Base-by-base conservation (phyloP, 2,113 vertebrate genomes). In the Xenotilapia leptura region DNA sequence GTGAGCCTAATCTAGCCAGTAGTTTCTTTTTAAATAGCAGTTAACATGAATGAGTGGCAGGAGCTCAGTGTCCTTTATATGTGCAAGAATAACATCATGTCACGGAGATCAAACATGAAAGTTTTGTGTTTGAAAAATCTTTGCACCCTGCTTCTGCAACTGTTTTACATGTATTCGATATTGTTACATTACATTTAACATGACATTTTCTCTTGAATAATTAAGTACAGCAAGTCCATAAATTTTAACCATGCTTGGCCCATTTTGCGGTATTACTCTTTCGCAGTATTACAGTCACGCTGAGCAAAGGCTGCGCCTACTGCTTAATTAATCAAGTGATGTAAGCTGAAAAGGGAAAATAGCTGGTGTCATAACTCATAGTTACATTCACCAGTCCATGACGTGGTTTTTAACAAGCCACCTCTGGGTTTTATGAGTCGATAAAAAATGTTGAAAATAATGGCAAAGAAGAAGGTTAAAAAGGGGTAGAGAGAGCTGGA, bases 151-250 rank as follows among this genome's bases (percentile, higher is more conserved):
- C 79, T 4, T 83, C 86, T 42, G 60, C 42, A 88, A 90, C 91
- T 86, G 82, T 84, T 89, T 79, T 47, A 89, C 12, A 42, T 80
- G 87, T 82, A 19, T 91, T 92, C 75, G 88, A 91, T 88, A 89
- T 47, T 86, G 89, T 85, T 83, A 84, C 79, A 40, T 93, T 90
- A 88, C 88, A 91, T 93, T 93, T 92, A 83, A 58, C 80, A 68
- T 40, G 82, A 83, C 92, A 92, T 94, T 92, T 88, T 58, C 82
- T 73, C 47, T 77, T 93, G 80, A 92, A 94, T 89, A 91, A 90
- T 90, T 91, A 89, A 88, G n/a, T 4, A 75, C 75, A 23, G 9
- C 47, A 13, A 89, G 83, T 88, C 75, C 89, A 91, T 94, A 88
- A 92, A 91, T 88, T 88, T 45, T 55, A 49, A 68, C 42, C 53